Base-by-base conservation (phyloP, 1,140 invertebrate genomes). In the Brachystomella parvula region DNA sequence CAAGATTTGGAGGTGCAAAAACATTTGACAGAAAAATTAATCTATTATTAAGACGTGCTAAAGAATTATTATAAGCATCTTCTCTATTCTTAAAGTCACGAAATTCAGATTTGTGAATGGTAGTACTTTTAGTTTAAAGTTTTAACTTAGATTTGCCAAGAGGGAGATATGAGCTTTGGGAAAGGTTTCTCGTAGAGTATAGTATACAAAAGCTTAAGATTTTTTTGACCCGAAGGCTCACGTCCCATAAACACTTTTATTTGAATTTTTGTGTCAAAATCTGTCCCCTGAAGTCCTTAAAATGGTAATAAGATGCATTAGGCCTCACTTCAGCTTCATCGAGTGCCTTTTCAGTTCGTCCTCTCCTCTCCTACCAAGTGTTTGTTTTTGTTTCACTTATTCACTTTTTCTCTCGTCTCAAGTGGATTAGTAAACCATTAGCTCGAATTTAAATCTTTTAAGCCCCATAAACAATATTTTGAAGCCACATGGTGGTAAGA, bases 311-410 rank as follows among this genome's bases (percentile, higher is more conserved):
- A 53, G 49, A 53, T 26, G 49, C 49, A 19, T 39, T 39, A 39
- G 35, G 19, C 35, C 21, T 24, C 49, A 6, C 49, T 53, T 53
- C 49, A 53, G 21, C 24, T 53, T 53, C 49, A 53, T 53, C 49
- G 24, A 53, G 49, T 53, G 49, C 49, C 49, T 53, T 53, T 53
- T 24, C 12, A 12, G n/a, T n/a, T n/a, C n/a, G n/a, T n/a, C 12
- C 9, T 53, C 35, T 53, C 24, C 24, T 26, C 49, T 3, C 9
- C 12, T 6, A 12, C 12, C 9, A 53, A 53, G 49, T 53, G 49
- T 53, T 53, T 53, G 49, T 53, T 53, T 53, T 53, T 53, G 49
- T 53, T 53, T 39, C n/a, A n/a, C n/a, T n/a, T n/a, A n/a, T n/a
- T n/a, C n/a, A n/a, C n/a, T n/a, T n/a, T n/a, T n/a, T n/a, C n/a